These are phyloP conservation scores for Gymnoscelis rufifasciata DNA, from an alignment of 2,888 invertebrate species.

Conservation along the genomic window DNA sequence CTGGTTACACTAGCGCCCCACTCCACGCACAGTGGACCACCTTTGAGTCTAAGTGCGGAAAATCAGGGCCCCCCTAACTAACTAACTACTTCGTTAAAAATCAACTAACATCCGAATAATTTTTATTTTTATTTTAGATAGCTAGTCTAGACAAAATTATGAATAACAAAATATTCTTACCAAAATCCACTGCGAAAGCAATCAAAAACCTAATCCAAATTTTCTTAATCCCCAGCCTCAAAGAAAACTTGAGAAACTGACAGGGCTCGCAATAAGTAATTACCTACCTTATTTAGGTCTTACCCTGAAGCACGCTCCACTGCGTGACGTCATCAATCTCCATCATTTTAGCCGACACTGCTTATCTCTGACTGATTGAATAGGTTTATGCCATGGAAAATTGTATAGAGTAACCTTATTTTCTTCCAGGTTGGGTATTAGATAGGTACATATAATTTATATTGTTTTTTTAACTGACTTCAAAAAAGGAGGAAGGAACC, in stretches of 20 bases:
- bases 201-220: not conserved
- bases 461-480: too few species aligned
- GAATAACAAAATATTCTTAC: too few species aligned
- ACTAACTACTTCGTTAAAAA: too few species aligned
- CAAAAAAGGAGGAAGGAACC: too few species aligned
- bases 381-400: conserved; percentile 13
- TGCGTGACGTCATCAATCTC: conserved; percentile 51
- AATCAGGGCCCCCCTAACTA: too few species aligned
- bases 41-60: too few species aligned
- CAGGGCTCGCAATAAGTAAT: conserved; percentile 13
- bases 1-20: too few species aligned
- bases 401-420: not conserved
- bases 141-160: not conserved
- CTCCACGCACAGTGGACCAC: too few species aligned
- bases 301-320: conserved; percentile 21
- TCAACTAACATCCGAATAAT: too few species aligned
- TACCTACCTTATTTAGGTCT: conserved; percentile 19
- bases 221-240: not conserved
- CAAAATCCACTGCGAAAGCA: not conserved
- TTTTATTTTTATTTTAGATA: too few species aligned
- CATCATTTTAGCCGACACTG: conserved; percentile 43
- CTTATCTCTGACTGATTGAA: conserved; percentile 42
- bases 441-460: too few species aligned
- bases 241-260: not conserved
- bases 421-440: too few species aligned